Percentiles rank a stretch among this genome's conserved stretches.
Evolutionary conservation across 1,140 invertebrate genomes (phyloP).

Genomic region (Pseudomyrmex pallidus): DNA sequence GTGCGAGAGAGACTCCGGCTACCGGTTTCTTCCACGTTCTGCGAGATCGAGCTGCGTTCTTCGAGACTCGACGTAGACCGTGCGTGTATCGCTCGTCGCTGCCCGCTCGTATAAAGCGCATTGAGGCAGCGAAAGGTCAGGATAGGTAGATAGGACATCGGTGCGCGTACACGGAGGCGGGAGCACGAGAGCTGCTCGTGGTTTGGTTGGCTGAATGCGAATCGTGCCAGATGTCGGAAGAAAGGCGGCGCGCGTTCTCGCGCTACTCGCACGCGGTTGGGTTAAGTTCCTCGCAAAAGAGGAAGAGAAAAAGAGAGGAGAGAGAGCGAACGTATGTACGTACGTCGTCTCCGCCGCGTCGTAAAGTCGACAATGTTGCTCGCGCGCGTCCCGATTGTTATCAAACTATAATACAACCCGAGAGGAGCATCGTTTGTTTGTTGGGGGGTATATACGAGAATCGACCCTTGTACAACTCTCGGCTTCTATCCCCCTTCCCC

Average conservation of each 20-base stretch:
- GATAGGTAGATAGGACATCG: constrained; percentile 59
- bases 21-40: constrained; percentile 7
- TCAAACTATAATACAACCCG: constrained; percentile 16
- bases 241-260: constrained; percentile 49
- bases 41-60: constrained; percentile 24
- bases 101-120: constrained; percentile 10
- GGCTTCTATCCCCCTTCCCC: constrained; percentile 21
- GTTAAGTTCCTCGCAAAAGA: neutral
- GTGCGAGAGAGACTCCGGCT: neutral
- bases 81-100: constrained; percentile 18
- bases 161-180: constrained; percentile 55
- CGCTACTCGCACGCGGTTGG: constrained; percentile 34
- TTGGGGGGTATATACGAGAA: constrained; percentile 63
- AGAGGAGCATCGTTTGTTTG: constrained; percentile 42
- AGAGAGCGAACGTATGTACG: neutral
- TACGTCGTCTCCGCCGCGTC: constrained; percentile 6
- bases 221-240: constrained; percentile 55
- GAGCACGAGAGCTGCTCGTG: constrained; percentile 46
- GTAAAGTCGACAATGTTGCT: constrained; percentile 60
- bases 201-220: constrained; percentile 61
- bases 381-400: constrained; percentile 40
- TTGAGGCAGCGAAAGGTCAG: constrained; percentile 42
- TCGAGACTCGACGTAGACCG: constrained; percentile 33
- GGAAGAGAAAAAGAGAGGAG: constrained; percentile 5
- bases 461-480: constrained; percentile 54